Base-by-base conservation (phyloP, 2,888 invertebrate genomes). In the Spicauda simplicius region DNA sequence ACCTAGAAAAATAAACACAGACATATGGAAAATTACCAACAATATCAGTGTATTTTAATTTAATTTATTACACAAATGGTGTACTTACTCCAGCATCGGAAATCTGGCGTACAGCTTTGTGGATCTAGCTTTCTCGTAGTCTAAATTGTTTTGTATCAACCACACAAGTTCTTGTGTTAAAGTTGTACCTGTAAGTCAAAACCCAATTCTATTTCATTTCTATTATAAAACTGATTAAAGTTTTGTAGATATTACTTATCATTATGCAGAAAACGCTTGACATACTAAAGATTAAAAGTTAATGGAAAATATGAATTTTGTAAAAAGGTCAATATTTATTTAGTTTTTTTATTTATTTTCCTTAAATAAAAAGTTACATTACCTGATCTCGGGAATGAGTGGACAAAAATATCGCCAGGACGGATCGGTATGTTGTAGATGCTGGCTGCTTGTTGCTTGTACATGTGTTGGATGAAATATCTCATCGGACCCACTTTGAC, bases 351-450 rank as follows among this genome's bases (percentile, higher is more conserved):
- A n/a, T n/a, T 30, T 30, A 30, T 30, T 30, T 30, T 30, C 4
- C 25, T 2, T 30, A 30, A 30, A 48, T 16, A 48, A 48, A 48
- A 0, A 48, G 1, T 2, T 48, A 7, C 7, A 16, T 16, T 8
- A 93, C 96, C 96, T 73, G 96, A 96, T 85, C 96, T 92, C 1
- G 96, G 96, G 83, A 95, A 96, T 0, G 95, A 95, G 0, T 93
- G 83, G 0, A 97, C 94, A 94, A 96, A 96, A 12, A 95, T 88
- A 76, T 97, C 97, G 75, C 94, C 93, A 0, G 90, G 74, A 61
- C 95, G 90, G 0, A 95, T 90, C 76, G 94, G 82, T 78, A 97
- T 95, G 76, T 96, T 95, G 76, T 95, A 95, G 76, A 95, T 95
- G 12, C 91, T 85, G 20, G 91, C 85, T 0, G 95, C 95, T 69